Conservation (phyloP, 2,113 vertebrate species). For the Oncorhynchus kisutch region DNA sequence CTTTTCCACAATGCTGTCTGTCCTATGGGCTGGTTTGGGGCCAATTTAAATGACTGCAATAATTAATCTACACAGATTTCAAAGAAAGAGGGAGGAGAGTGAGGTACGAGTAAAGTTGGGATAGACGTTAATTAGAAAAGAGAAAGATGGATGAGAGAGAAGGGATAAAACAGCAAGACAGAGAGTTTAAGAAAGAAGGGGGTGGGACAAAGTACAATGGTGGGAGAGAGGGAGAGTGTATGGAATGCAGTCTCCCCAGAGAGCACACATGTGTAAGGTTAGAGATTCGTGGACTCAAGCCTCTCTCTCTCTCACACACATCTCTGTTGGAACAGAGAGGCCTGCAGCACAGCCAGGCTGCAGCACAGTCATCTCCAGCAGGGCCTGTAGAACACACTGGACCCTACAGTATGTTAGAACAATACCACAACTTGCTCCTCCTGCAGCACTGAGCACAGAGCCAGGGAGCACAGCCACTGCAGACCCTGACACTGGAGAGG, state of each 20-base stretch:
- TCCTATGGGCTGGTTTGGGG: not conserved
- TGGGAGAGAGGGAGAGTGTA: slow-evolving; percentile 1
- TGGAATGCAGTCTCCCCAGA: slow-evolving; percentile 14
- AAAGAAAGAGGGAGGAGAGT: not conserved
- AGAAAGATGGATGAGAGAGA: not conserved
- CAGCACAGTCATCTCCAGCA: slow-evolving; percentile 51
- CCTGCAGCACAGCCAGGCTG: slow-evolving; percentile 6
- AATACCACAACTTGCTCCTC: slow-evolving; percentile 41
- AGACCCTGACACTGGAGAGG: not conserved
- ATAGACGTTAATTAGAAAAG: not conserved
- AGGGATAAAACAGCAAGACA: not conserved
- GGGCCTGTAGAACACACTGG: slow-evolving; percentile 62
- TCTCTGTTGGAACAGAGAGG: slow-evolving; percentile 8
- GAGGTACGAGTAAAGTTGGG: not conserved
- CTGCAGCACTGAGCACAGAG: slow-evolving; percentile 35
- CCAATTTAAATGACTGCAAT: not conserved
- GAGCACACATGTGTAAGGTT: slow-evolving; percentile 24
- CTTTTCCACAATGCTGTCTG: not conserved
- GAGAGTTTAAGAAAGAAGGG: not conserved
- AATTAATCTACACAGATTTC: too few species aligned
- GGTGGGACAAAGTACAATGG: not conserved
- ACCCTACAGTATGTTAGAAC: slow-evolving; percentile 40
- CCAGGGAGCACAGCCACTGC: not conserved
- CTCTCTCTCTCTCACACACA: not conserved
- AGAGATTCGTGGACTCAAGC: not conserved